Conservation (phyloP, 2,888 invertebrate genomes). For the Drosophila seclusa region DNA sequence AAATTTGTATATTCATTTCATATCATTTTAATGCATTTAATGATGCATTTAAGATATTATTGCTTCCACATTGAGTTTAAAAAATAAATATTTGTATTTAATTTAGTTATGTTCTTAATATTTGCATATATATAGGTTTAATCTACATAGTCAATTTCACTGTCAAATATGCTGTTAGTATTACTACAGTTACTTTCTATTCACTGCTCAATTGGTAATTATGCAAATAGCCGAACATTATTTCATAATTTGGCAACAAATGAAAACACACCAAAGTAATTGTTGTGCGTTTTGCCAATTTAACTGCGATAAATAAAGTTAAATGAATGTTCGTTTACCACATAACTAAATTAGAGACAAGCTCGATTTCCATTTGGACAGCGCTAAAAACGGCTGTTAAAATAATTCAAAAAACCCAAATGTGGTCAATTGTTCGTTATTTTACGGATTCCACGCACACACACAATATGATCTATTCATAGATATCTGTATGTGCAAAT, state of each 20-base stretch:
- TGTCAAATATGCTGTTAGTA: too few species aligned
- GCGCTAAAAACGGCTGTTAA: slow-evolving; percentile 14
- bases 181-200: neutral
- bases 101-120: neutral
- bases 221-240: slow-evolving; percentile 19
- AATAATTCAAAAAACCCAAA: slow-evolving; percentile 51
- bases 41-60: neutral
- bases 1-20: neutral
- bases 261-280: slow-evolving; percentile 17
- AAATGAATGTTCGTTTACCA: slow-evolving; percentile 54
- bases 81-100: neutral
- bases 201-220: slow-evolving; percentile 25
- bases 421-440: slow-evolving; percentile 63
- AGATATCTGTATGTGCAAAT: slow-evolving; percentile 51
- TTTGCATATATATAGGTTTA: neutral
- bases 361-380: slow-evolving; percentile 39
- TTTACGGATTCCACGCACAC: slow-evolving; percentile 12
- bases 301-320: slow-evolving; percentile 60
- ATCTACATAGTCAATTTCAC: neutral
- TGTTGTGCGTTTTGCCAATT: slow-evolving; percentile 53
- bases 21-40: neutral
- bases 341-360: slow-evolving; percentile 68
- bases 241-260: slow-evolving; percentile 18
- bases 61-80: neutral
- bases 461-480: neutral